Percentiles rank a stretch among this genome's conserved stretches.
phyloP scores from a whole-genome alignment of 1,140 invertebrate genomes.

The Monomorium pharaonis region DNA sequence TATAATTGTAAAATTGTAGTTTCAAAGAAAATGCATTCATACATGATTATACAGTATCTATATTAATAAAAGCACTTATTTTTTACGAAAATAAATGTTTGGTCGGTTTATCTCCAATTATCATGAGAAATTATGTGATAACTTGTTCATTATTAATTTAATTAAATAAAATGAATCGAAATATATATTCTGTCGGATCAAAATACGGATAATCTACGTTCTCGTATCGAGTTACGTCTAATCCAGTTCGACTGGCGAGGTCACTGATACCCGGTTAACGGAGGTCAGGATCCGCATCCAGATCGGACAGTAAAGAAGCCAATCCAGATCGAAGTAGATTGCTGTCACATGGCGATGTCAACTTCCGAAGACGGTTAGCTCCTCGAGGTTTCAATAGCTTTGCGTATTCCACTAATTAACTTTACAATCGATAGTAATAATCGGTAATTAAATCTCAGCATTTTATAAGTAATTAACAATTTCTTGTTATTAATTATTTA shows the following conservation, averaged over 20 bases:
- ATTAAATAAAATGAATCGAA: not conserved
- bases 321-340: constrained; percentile 75
- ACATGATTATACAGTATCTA: not conserved
- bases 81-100: not conserved
- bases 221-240: not conserved
- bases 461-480: not conserved
- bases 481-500: not conserved
- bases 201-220: not conserved
- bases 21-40: not conserved
- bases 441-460: not conserved
- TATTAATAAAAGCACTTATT: not conserved
- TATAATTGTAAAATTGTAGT: not conserved
- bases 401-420: not conserved
- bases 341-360: constrained; percentile 49
- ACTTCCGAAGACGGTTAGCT: not conserved
- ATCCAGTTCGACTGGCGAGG: constrained; percentile 48
- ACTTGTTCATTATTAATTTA: not conserved
- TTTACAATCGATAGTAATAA: not conserved
- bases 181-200: not conserved
- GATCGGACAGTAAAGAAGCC: constrained; percentile 65
- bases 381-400: not conserved
- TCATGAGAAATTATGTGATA: not conserved
- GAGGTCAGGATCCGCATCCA: constrained; percentile 76
- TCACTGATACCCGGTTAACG: constrained; percentile 75
- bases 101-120: not conserved